Percentiles rank a stretch among this genome's conserved stretches.
Evolutionary conservation across 2,113 vertebrate genomes (phyloP).

Genomic region (Rhinolophus ferrumequinum): DNA sequence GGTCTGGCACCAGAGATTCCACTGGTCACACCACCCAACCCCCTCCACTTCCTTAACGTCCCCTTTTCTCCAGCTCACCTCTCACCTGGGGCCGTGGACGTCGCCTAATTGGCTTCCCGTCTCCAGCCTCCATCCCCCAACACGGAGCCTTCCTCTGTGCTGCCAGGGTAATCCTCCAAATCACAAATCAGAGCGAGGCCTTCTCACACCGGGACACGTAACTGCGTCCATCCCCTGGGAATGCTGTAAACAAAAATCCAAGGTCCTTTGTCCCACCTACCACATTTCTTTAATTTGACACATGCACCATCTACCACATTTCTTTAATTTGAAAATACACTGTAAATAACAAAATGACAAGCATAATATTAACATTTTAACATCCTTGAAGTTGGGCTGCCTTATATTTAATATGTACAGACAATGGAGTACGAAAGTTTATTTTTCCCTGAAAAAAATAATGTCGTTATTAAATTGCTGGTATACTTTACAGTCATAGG

Average conservation of each 20-base stretch:
- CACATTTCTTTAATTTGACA: too few species aligned
- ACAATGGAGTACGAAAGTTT: background rate
- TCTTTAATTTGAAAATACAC: background rate
- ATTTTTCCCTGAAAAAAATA: background rate
- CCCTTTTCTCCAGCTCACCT: background rate
- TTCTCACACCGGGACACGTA: background rate
- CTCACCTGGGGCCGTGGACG: background rate
- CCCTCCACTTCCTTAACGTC: background rate
- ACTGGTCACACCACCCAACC: background rate
- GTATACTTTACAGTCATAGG: background rate
- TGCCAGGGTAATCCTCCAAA: background rate
- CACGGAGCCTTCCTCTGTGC: background rate
- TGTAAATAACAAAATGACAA: background rate
- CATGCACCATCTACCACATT: fast-evolving
- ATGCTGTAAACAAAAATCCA: too few species aligned
- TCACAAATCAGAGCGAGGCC: background rate
- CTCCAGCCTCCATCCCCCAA: background rate
- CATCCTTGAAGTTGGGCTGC: background rate
- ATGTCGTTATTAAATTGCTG: background rate
- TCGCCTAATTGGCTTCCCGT: background rate
- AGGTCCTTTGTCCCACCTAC: too few species aligned
- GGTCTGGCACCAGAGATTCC: background rate
- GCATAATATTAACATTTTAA: background rate
- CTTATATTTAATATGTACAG: background rate
- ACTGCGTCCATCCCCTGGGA: background rate